Conservation (phyloP, 2,113 vertebrate genomes). For the Laticauda colubrina region DNA sequence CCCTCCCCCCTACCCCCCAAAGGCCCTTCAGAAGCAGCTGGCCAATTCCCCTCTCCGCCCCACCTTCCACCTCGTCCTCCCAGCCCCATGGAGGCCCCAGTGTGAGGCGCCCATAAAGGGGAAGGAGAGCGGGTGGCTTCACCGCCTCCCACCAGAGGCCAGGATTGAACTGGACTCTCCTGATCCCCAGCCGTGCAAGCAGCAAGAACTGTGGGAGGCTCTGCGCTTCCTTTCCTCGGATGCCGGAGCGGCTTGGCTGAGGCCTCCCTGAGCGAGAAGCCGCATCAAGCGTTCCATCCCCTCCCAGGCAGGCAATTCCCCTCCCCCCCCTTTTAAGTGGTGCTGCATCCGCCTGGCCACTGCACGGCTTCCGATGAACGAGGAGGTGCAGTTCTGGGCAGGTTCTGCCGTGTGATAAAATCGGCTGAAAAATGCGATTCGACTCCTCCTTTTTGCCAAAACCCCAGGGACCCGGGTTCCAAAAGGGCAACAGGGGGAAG, state of each 20-base stretch:
- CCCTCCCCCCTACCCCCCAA: too few relatives aligned
- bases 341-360: too few relatives aligned
- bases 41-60: background rate
- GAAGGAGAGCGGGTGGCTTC: background rate
- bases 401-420: background rate
- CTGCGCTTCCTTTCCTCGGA: background rate
- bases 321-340: too few relatives aligned
- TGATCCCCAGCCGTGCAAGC: background rate
- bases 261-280: background rate
- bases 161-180: too few relatives aligned
- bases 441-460: background rate
- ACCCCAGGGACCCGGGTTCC: background rate
- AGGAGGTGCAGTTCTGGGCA: too few relatives aligned
- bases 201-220: background rate
- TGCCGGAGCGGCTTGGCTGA: background rate
- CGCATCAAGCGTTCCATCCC: background rate
- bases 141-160: background rate
- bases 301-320: background rate
- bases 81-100: too few relatives aligned
- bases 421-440: background rate
- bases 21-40: background rate
- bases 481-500: background rate
- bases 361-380: too few relatives aligned
- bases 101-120: background rate
- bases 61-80: background rate